Percentiles rank a stretch among this genome's conserved stretches.
phyloP scores from a whole-genome alignment of 1,140 invertebrate species.

The Melanaphis sacchari region DNA sequence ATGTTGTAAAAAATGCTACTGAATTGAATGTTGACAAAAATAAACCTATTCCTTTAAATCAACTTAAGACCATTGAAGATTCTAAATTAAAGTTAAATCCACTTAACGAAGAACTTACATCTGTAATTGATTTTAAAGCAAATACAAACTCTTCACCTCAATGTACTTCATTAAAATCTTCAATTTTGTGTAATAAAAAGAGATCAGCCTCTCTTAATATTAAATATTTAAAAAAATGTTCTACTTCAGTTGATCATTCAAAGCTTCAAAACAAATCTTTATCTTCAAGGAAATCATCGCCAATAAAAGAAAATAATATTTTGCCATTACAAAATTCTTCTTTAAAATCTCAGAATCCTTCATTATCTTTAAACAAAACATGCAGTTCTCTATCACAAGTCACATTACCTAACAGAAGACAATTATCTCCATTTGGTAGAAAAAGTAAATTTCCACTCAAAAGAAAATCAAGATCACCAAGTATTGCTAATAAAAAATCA shows the following conservation, averaged over 20 bases:
- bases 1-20: neutral
- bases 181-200: neutral
- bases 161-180: neutral
- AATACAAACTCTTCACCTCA: conserved; percentile 14
- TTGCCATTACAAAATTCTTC: conserved; percentile 14
- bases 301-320: conserved; percentile 45
- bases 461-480: conserved; percentile 42
- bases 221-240: conserved; percentile 46
- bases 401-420: conserved; percentile 18
- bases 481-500: neutral
- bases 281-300: neutral
- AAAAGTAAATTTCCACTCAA: conserved; percentile 13
- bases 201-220: conserved; percentile 37
- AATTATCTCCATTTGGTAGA: conserved; percentile 20
- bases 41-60: neutral
- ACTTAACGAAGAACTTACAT: conserved; percentile 7
- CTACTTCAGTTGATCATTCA: neutral
- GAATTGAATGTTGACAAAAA: neutral
- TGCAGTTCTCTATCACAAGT: conserved; percentile 1
- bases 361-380: conserved; percentile 23
- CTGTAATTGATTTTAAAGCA: conserved; percentile 6
- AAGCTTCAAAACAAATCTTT: neutral
- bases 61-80: neutral
- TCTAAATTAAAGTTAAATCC: neutral
- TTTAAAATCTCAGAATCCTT: neutral